phyloP scores from a whole-genome alignment of 2,888 invertebrate species.

The Tridacna gigas region DNA sequence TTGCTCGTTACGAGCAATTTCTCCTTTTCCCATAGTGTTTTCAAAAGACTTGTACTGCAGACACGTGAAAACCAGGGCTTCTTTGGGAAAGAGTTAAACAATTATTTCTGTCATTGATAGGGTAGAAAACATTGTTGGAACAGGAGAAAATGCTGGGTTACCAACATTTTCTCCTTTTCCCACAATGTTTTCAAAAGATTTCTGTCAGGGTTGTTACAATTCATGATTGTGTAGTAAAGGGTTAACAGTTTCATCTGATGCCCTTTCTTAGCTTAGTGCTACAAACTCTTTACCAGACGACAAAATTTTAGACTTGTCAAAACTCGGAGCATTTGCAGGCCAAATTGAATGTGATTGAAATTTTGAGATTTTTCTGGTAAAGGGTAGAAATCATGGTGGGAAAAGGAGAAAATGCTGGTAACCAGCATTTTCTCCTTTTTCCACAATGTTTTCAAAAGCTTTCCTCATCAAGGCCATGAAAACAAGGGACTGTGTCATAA shows the following conservation, averaged over 20 bases:
- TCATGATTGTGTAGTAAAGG: background rate
- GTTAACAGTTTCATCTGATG: no score
- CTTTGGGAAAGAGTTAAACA: no score
- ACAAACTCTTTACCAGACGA: no score
- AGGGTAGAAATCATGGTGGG: background rate
- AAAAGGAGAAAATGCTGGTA: background rate
- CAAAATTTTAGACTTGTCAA: background rate
- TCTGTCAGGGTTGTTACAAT: background rate
- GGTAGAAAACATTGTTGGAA: background rate
- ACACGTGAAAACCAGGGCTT: no score
- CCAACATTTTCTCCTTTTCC: background rate
- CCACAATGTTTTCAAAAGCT: background rate
- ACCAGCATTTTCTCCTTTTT: background rate
- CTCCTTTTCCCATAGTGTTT: no score
- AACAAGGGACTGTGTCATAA: background rate
- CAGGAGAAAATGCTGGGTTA: background rate
- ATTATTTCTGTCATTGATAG: no score
- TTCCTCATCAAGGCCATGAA: background rate
- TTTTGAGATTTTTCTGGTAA: background rate
- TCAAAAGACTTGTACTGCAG: no score
- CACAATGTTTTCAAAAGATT: background rate
- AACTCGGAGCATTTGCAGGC: background rate
- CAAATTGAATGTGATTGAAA: background rate
- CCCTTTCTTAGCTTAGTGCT: no score
- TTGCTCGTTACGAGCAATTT: background rate